These are phyloP conservation scores for Amorpha juglandis DNA, from an alignment of 2,888 invertebrate species.

Conservation along the genomic window DNA sequence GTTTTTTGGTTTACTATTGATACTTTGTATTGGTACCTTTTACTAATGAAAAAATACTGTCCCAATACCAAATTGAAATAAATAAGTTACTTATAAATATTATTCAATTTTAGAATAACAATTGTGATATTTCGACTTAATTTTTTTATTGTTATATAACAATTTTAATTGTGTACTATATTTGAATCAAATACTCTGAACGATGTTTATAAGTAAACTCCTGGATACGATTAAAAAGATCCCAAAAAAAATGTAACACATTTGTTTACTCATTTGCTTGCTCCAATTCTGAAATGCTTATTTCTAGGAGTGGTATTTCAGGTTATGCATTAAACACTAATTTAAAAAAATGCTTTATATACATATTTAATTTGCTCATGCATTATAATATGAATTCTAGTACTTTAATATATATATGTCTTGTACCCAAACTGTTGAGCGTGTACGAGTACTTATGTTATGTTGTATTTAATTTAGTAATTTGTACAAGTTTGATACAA, in stretches of 20 bases:
- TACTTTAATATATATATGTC: background rate
- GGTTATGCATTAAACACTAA: background rate
- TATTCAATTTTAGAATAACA: conserved; percentile 13
- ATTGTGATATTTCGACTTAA: conserved; percentile 13
- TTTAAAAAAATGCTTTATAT: conserved; percentile 20
- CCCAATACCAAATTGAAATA: conserved; percentile 4
- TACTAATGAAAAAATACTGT: conserved; percentile 27
- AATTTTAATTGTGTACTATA: background rate
- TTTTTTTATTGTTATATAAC: background rate
- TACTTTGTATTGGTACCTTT: conserved; percentile 13
- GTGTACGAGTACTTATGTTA: conserved; percentile 16
- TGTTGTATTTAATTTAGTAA: conserved; percentile 10
- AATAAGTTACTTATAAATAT: conserved; percentile 20
- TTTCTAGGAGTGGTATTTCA: conserved; percentile 17
- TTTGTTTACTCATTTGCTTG: conserved; percentile 23
- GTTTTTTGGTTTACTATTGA: conserved; percentile 32
- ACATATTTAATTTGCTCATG: conserved; percentile 28
- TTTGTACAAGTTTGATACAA: conserved; percentile 37
- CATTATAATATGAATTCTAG: conserved; percentile 18
- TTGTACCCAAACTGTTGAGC: conserved; percentile 20
- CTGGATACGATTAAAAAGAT: background rate
- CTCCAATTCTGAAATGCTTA: conserved; percentile 24
- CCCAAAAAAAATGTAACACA: conserved; percentile 14
- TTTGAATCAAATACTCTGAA: background rate
- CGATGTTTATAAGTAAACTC: conserved; percentile 22